Base-by-base conservation (phyloP, 2,888 invertebrate genomes). In the Belgica antarctica region DNA sequence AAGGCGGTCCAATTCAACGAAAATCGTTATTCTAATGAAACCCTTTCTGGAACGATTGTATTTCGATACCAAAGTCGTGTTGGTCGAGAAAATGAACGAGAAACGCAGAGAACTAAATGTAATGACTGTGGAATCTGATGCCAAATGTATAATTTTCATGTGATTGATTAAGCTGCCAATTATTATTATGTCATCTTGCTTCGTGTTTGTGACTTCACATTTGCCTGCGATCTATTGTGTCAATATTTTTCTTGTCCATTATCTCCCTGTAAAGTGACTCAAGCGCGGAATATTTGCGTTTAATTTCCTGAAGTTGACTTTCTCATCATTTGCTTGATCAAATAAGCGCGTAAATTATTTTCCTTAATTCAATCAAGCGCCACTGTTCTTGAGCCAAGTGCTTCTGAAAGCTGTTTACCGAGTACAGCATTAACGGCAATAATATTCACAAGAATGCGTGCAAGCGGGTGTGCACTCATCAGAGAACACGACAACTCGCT, bases 361-460 rank as follows among this genome's bases (percentile, higher is more conserved):
- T 8, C 12, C 41, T 52, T 52, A 52, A 52, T 52, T 52, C 52
- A 52, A 52, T 52, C 52, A 52, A 52, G 52, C 52, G 22, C 52
- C 22, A 52, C 22, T 41, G 41, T 41, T 41, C 41, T 41, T 31
- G 5, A 4, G 31, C 10, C 10, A 10, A 31, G 31, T 41, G 22
- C 52, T 17, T 52, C 52, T 17, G 52, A 52, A n/a, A n/a, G n/a
- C 1, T 52, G 22, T 52, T 52, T 22, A 12, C 41, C 10, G 4
- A n/a, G n/a, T n/a, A n/a, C n/a, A n/a, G n/a, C n/a, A n/a, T n/a
- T n/a, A n/a, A n/a, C n/a, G n/a, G n/a, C n/a, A n/a, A n/a, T n/a
- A n/a, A n/a, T n/a, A n/a, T n/a, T n/a, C n/a, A n/a, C n/a, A n/a
- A n/a, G n/a, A n/a, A n/a, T n/a, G 34, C 10, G 34, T 34, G 7